Percentiles rank a stretch among this genome's conserved stretches.
Evolutionary conservation across 2,113 vertebrate genomes (phyloP).

Genomic region (Eira barbara): DNA sequence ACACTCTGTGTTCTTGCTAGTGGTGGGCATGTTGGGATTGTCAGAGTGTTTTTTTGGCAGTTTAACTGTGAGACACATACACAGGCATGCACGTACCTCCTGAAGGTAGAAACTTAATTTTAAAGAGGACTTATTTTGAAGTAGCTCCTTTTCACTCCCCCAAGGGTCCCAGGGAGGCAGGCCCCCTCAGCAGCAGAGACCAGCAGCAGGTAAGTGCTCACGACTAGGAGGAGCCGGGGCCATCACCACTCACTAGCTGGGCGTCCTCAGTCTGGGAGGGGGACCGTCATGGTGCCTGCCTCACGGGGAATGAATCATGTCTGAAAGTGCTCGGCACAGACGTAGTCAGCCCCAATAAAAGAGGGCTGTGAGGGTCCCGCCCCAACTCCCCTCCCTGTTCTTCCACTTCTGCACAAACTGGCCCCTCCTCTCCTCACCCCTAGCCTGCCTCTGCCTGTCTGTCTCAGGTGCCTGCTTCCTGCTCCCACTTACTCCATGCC

Average conservation of each 20-base stretch:
- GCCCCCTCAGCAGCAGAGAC: not conserved
- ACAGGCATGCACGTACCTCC: not conserved
- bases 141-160: not conserved
- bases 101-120: not conserved
- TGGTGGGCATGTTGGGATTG: not conserved
- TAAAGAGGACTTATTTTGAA: not conserved
- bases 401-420: not conserved
- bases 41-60: not conserved
- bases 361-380: not conserved
- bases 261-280: not conserved
- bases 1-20: not conserved
- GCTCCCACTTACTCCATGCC: not conserved
- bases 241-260: not conserved
- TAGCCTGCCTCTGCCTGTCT: not conserved
- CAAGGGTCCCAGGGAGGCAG: not conserved
- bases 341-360: conserved; percentile 3
- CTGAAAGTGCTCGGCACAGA: not conserved
- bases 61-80: not conserved
- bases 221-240: rapidly evolving
- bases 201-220: not conserved
- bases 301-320: conserved; percentile 27
- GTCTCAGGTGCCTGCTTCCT: not conserved
- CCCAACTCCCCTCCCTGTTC: conserved; percentile 41
- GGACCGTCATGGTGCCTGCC: not conserved
- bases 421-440: not conserved